phyloP scores from a whole-genome alignment of 1,140 invertebrate genomes.

The Anagrus nilaparvatae region DNA sequence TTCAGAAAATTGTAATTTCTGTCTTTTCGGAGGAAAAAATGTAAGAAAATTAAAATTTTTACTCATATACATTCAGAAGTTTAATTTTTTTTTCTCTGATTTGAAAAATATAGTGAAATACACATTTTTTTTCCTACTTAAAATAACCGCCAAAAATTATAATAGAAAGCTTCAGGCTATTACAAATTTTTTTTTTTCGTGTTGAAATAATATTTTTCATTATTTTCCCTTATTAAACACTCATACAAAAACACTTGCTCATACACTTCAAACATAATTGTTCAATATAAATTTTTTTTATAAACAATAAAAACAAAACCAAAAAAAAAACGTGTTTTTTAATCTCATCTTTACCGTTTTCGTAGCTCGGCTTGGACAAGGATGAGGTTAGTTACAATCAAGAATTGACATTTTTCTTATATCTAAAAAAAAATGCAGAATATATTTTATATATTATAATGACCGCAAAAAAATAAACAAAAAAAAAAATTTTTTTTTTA shows the following conservation, averaged over 20 bases:
- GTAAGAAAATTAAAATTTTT: too few relatives aligned
- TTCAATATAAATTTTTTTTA: constrained; percentile 6
- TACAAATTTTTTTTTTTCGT: background rate
- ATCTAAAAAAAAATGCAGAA: too few relatives aligned
- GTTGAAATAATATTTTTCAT: background rate
- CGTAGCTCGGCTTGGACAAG: constrained; percentile 78
- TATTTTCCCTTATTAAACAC: background rate
- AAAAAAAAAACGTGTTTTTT: constrained; percentile 38
- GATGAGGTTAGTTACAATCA: constrained; percentile 61
- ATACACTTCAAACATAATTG: background rate
- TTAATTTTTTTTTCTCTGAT: too few relatives aligned
- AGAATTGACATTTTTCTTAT: constrained; percentile 27
- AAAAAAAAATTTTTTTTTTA: too few relatives aligned
- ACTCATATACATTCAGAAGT: too few relatives aligned
- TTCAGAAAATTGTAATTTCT: too few relatives aligned
- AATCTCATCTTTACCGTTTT: constrained; percentile 44
- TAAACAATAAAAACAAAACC: constrained; percentile 20
- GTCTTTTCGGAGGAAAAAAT: too few relatives aligned
- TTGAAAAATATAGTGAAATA: too few relatives aligned
- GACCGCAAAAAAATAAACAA: too few relatives aligned
- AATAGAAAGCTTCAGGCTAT: background rate
- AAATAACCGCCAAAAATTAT: background rate
- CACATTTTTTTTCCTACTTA: too few relatives aligned
- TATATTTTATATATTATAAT: too few relatives aligned
- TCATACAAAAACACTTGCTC: background rate